Evolutionary conservation across 2,797 vertebrate species (phyloP), one percentile per base, ranked within the genome.

Genomic region (Cirrhinus mrigala): DNA sequence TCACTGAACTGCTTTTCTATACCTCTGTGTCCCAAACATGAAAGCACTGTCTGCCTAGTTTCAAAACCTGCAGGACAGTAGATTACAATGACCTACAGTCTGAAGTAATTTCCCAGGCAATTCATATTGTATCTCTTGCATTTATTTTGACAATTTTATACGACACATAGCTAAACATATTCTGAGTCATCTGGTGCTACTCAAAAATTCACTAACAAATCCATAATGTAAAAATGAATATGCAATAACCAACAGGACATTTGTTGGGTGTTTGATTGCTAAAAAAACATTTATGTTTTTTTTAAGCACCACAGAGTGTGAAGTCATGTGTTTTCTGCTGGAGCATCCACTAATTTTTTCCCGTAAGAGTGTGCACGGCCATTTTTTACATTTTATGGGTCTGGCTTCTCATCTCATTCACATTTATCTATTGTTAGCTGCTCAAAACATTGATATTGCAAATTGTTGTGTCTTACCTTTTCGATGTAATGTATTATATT

Each of bases 1-100:
- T 46, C 22, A 64, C 29, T 84, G 37, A 37, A 37, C 46, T 52
- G 16, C 64, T 29, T 82, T 71, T 54, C 68, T 79, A 40, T 46
- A 20, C 22, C 3, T 46, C 16, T 27, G 22, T 56, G 18, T 71
- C 11, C 46, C 20, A 27, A 2, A 68, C 46, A 6, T 27, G 62
- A 77, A 64, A 7, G 2, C 14, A 79, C 44, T 20, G 68, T 1
- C 20, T 29, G 22, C 11, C 48, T 81, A 52, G 12, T 18, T 40
- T 60, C 3, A 78, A 71, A 69, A n/a, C 50, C 24, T 46, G 24
- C 18, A n/a, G 7, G 18, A n/a, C 56, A 73, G 29, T n/a, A 52
- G 24, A 50, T 60, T 15, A 46, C 22, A 48, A 20, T 20, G 33
- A 16, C 18, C 54, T 62, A 14, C 29, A 18, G 44, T 54, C 37